Conservation (phyloP, 2,888 invertebrate genomes). For the Argynnis bischoffii region DNA sequence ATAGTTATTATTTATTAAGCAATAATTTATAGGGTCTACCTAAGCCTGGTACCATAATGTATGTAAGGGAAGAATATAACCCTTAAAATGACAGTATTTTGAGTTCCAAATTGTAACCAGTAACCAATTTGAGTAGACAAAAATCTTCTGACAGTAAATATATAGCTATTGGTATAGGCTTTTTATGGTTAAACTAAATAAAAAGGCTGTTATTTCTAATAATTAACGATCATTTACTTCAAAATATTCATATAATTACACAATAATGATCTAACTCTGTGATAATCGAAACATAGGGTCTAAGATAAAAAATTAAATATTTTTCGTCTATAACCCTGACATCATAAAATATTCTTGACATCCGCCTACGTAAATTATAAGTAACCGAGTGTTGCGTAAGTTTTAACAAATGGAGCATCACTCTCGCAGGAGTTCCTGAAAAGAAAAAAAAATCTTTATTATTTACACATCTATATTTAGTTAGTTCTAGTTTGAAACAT, state of each 20-base stretch:
- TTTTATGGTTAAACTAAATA: slow-evolving; percentile 46
- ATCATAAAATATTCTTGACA: slow-evolving; percentile 72
- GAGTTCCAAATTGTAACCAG: too few species aligned
- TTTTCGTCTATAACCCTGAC: slow-evolving; percentile 67
- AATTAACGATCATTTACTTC: slow-evolving; percentile 82
- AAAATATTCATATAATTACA: slow-evolving; percentile 79
- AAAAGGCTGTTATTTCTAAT: slow-evolving; percentile 70
- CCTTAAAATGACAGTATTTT: too few species aligned
- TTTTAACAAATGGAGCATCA: slow-evolving; percentile 96
- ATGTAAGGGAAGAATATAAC: too few species aligned
- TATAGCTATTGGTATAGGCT: not conserved
- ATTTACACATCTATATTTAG: not conserved
- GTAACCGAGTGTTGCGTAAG: slow-evolving; percentile 96
- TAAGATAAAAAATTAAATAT: slow-evolving; percentile 75
- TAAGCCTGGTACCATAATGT: too few species aligned
- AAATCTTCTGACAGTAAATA: too few species aligned
- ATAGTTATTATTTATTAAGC: too few species aligned
- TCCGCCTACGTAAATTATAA: slow-evolving; percentile 86
- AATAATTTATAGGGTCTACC: too few species aligned
- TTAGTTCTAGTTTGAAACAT: not conserved
- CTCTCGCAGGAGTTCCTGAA: slow-evolving; percentile 93
- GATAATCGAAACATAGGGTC: slow-evolving; percentile 69
- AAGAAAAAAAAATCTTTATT: slow-evolving; percentile 54
- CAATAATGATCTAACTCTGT: slow-evolving; percentile 70
- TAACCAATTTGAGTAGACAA: too few species aligned